Percentiles rank a stretch among this genome's conserved stretches.
phyloP scores from a whole-genome alignment of 1,140 invertebrate genomes.

The Pogonus chalceus region DNA sequence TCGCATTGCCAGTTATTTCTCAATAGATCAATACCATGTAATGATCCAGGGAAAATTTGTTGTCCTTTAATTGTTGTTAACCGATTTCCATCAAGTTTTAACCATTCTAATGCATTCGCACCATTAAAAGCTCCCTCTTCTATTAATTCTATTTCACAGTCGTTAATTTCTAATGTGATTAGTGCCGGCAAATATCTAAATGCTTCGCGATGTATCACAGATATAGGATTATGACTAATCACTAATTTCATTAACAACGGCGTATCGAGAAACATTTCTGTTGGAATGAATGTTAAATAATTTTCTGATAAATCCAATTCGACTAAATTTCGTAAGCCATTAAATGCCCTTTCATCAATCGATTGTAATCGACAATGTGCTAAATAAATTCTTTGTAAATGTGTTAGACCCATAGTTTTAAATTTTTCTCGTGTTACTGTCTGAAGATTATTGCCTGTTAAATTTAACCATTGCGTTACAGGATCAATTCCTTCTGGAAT shows the following conservation, averaged over 20 bases:
- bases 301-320: slow-evolving; percentile 82
- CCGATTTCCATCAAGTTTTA: slow-evolving; percentile 72
- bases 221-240: slow-evolving; percentile 72
- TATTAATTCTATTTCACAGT: slow-evolving; percentile 64
- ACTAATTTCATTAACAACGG: slow-evolving; percentile 70
- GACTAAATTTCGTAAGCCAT: slow-evolving; percentile 75
- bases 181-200: slow-evolving; percentile 65
- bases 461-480: slow-evolving; percentile 81
- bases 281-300: slow-evolving; percentile 62
- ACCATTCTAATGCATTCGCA: slow-evolving; percentile 69
- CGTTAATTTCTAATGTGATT: slow-evolving; percentile 69
- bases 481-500: slow-evolving; percentile 74
- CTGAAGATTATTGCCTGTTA: slow-evolving; percentile 71
- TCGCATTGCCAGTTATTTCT: slow-evolving; percentile 85
- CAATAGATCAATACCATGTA: slow-evolving; percentile 70
- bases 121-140: slow-evolving; percentile 74
- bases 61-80: slow-evolving; percentile 58
- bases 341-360: slow-evolving; percentile 68
- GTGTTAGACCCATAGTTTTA: slow-evolving; percentile 63
- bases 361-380: slow-evolving; percentile 62
- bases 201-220: slow-evolving; percentile 55
- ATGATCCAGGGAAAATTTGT: slow-evolving; percentile 56
- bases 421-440: slow-evolving; percentile 66
- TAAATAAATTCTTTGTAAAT: slow-evolving; percentile 78
- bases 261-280: slow-evolving; percentile 63